Base-by-base conservation (phyloP, 64 coral and sea anemone genomes). In the Porites australiensis region DNA sequence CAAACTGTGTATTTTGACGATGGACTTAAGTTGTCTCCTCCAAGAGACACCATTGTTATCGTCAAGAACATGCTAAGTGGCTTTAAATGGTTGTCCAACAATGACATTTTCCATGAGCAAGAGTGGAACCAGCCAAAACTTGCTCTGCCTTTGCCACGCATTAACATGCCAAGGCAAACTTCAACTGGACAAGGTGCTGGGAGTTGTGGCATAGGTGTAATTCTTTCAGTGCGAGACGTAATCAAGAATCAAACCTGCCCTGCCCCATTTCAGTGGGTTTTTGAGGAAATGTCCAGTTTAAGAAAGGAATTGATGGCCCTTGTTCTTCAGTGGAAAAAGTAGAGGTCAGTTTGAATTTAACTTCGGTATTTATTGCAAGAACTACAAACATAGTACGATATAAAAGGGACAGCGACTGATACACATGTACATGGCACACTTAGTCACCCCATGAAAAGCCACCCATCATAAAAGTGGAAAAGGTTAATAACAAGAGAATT, bases 171-270 rank as follows among this genome's bases (percentile, higher is more conserved):
- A 11, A 6, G 0, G 7, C 83, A 86, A 53, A 67, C 63, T 18
- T 71, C 14, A 53, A 9, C 62, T n/a, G 60, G 62, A 6, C 63
- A 70, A 14, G 82, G 82, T 50, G 18, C 62, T 86, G 61, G 4
- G 49, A 86, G 83, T 66, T 86, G 83, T 86, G 64, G 83, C 13
- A 11, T 86, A 71, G 83, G 64, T 19, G 81, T 72, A 2, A 70
- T 86, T 22, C 48, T 86, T 13, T 4, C 65, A 18, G 7, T 86
- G 12, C 51, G 66, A 51, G 64, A 72, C 19, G 54, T 70, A 5
- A 71, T 70, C 4, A 2, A 54, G 13, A 54, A 3, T 13, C 11
- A 19, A 14, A 72, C 10, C 45, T 37, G 45, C 49, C 48, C 14
- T 6, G 13, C 81, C 4, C 18, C 60, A 50, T 84, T 84, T 84